Percentiles rank a stretch among this genome's conserved stretches.
phyloP scores from a whole-genome alignment of 2,113 vertebrate species.

The Zonotrichia leucophrys region DNA sequence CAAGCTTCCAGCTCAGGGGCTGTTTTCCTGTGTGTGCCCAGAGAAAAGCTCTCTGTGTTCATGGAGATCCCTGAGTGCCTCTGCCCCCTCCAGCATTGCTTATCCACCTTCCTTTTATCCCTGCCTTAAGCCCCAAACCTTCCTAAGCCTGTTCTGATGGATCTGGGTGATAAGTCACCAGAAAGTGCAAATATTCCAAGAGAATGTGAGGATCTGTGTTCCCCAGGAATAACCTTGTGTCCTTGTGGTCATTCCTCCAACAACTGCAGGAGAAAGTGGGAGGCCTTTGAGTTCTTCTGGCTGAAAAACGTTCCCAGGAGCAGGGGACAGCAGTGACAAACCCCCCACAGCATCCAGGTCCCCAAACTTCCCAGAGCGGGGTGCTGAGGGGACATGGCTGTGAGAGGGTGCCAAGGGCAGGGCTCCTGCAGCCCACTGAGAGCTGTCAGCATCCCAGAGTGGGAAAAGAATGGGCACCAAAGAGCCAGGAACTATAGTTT shows the following conservation, averaged over 20 bases:
- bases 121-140: neutral
- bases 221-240: neutral
- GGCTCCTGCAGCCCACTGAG: neutral
- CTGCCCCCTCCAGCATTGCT: fast-evolving
- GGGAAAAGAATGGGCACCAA: neutral
- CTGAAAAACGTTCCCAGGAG: neutral
- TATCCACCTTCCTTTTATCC: neutral
- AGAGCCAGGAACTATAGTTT: neutral
- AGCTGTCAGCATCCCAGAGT: neutral
- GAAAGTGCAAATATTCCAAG: neutral
- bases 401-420: neutral
- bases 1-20: neutral
- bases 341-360: fast-evolving
- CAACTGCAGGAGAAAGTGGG: neutral
- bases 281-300: neutral
- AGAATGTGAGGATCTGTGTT: neutral
- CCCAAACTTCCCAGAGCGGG: neutral
- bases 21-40: neutral
- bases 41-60: neutral
- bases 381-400: neutral
- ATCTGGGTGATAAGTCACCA: neutral
- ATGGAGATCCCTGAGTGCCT: neutral
- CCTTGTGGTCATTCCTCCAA: neutral
- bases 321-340: neutral
- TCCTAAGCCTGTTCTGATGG: neutral